Evolutionary conservation across 2,797 vertebrate genomes (phyloP), one percentile per base, ranked within the genome.

Genomic region (Pogoniulus pusillus): DNA sequence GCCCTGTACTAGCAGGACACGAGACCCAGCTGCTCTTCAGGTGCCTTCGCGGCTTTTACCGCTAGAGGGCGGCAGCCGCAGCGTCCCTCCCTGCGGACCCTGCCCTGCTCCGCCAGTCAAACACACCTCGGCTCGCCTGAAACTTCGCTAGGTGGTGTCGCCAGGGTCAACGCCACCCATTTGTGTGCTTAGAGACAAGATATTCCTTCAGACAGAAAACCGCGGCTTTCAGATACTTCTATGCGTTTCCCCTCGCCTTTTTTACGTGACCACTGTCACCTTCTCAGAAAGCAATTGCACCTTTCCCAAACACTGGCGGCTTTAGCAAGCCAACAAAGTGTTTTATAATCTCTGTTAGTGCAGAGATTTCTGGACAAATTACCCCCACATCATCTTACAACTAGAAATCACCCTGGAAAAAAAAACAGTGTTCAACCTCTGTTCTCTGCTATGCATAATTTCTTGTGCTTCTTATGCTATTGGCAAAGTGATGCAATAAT

Each of bases 1-100:
- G 29, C 1, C 0, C 32, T 27, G 0, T 12, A 7, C 3, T 4
- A 24, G 7, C 2, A 57, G 19, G 63, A 34, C 18, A 26, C 5
- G 11, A 45, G 43, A 54, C 37, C 0, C 11, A 3, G 1, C 30
- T 11, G 49, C 32, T 12, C 16, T 85, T 53, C 27, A 1, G 8
- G 19, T 39, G 11, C 13, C 11, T 64, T 54, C 4, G 27, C 20
- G 43, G 10, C 29, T 62, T 58, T 75, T 41, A 27, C 83, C 92
- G 80, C 83, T 20, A 82, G 93, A 80, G 55, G 87, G 93, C 83
- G 53, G 54, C 35, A 74, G n/a, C 37, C 77, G 9, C 16, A 51
- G 11, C 34, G 57, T 53, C n/a, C 16, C 16, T n/a, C 18, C 1
- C 0, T 7, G 5, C 7, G 8, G 18, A 57, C 26, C 23, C 19